Evolutionary conservation across 2,888 invertebrate species (phyloP).

Genomic region (Rhimphoctona megacephalus): DNA sequence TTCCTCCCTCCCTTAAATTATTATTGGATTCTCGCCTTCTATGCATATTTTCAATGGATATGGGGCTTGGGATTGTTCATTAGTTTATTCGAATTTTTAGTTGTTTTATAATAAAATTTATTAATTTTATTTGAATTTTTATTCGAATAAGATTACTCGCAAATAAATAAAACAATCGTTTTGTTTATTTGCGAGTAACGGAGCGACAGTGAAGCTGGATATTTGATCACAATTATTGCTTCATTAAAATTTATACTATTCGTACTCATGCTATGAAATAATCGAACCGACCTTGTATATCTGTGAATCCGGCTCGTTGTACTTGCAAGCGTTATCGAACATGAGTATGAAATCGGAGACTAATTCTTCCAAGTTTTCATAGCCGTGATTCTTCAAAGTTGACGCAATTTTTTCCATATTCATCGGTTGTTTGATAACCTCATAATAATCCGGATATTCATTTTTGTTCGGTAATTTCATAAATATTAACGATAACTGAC

Average conservation of each 20-base stretch:
- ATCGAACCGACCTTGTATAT: constrained; percentile 91
- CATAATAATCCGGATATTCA: constrained; percentile 98
- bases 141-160: too few relatives aligned
- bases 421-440: constrained; percentile 98
- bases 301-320: constrained; percentile 98
- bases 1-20: background rate
- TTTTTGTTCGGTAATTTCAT: constrained; percentile 96
- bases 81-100: background rate
- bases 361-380: constrained; percentile 94
- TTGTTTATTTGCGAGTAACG: background rate
- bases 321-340: constrained; percentile 98
- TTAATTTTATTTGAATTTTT: too few relatives aligned
- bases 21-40: background rate
- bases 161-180: too few relatives aligned
- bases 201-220: background rate
- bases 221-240: background rate
- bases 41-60: background rate
- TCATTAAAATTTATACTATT: background rate
- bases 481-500: constrained; percentile 97
- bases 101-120: too few relatives aligned
- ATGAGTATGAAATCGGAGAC: constrained; percentile 95
- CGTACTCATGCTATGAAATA: background rate
- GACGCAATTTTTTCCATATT: constrained; percentile 97
- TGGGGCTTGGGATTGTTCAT: background rate
- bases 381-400: constrained; percentile 91